Base-by-base conservation (phyloP, 2,113 vertebrate species). In the Taxidea taxus region DNA sequence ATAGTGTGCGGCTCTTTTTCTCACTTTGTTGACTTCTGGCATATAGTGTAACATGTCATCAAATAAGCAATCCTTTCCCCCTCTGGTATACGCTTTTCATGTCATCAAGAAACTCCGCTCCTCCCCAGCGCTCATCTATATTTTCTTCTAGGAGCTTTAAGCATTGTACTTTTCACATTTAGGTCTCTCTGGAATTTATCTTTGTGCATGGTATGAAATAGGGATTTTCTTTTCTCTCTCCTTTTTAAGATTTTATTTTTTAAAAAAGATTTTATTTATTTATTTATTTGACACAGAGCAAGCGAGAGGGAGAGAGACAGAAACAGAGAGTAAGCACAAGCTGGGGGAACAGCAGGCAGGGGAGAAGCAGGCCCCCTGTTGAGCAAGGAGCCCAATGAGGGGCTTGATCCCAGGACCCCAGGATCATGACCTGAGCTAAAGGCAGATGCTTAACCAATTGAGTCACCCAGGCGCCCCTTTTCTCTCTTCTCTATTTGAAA, bases 111-210 rank as follows among this genome's bases (percentile, higher is more conserved):
- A 88, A 72, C 20, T 89, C 66, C 37, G 54, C 4, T 4, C 39
- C 9, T 77, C 7, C 81, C 21, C 23, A 78, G 7, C n/a, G 58
- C 44, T 90, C 80, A 95, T 81, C 60, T 70, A 9, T 42, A 81
- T 95, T 95, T 95, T 87, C 39, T 95, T 94, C 29, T 27, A 90
- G 75, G 51, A 66, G 29, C n/a, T 87, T 91, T n/a, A 74, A 74
- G 88, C 49, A 42, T 70, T 84, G 80, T 68, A 68, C 42, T 96
- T 78, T 96, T 81, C 42, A 91, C 7, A 94, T 34, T 83, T 87
- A 68, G 70, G 42, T 68, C 39, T 89, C 51, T 62, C 10, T 87
- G n/a, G 37, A 94, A 91, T 87, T 90, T 72, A 62, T 70, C 83
- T 95, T 87, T 83, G 62, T 70, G 34, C 56, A 56, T 31, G 29